Evolutionary conservation across 1,140 invertebrate genomes (phyloP), one percentile per base, ranked within the genome.

Genomic region (Zelostemma sp.): DNA sequence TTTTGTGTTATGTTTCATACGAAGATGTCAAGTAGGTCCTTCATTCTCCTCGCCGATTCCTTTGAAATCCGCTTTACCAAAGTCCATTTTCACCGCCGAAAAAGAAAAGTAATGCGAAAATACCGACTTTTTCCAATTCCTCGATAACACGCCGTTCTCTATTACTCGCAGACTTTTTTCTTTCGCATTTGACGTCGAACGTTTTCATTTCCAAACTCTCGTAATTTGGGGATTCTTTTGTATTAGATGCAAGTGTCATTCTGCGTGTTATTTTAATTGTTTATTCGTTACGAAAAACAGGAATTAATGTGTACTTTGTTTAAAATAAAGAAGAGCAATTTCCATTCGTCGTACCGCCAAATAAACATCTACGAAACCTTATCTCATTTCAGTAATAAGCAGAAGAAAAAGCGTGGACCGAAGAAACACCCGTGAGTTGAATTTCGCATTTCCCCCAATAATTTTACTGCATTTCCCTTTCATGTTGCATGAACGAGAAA

Each of bases 371-470:
- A 70, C 55, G 53, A 68, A 56, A 71, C 60, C 18, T 83, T n/a
- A n/a, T 78, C 73, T 81, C 68, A 64, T 83, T 83, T 78, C 79
- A 84, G 82, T n/a, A n/a, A n/a, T 67, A 84, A 84, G 57, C 80
- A 79, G 62, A 84, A 84, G 75, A 84, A 84, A 73, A 84, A 83
- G 68, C 76, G 82, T 46, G 76, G 73, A 17, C 63, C 80, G 41
- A 79, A 78, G 58, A 84, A 84, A 19, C 74, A 75, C 25, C 73
- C 75, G 81, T 84, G 78, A 84, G 82, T 84, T 69, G 68, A 11
- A 59, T 19, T 54, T 55, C 55, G 15, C 25, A 63, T 40, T 54
- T 57, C 53, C 53, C 21, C 14, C 18, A 50, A 9, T 25, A 2
- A 53, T 48, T 56, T 49, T 35, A 21, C 46, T 53, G 4, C 19